phyloP scores from a whole-genome alignment of 2,113 vertebrate species.

The Sula dactylatra region DNA sequence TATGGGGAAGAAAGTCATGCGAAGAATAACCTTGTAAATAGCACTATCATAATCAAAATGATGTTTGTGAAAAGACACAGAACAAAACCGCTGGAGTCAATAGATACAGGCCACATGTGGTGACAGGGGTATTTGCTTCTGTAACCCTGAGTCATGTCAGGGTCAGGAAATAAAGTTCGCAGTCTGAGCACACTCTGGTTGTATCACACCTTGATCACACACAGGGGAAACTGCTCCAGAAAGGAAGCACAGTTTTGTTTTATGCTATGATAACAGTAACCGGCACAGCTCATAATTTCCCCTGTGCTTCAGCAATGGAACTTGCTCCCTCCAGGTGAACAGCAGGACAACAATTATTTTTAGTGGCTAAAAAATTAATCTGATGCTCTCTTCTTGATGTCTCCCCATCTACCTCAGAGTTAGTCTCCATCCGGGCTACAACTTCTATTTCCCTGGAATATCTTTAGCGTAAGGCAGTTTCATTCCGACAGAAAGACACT shows the following conservation, averaged over 20 bases:
- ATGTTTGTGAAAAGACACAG: background rate
- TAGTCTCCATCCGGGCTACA: background rate
- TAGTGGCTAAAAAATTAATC: background rate
- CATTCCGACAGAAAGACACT: constrained; percentile 21
- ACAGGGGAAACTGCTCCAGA: background rate
- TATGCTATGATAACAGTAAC: background rate
- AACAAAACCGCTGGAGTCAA: background rate
- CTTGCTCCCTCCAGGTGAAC: background rate
- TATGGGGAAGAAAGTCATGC: background rate
- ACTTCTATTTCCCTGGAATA: background rate
- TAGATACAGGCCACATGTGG: background rate
- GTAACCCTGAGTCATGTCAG: background rate
- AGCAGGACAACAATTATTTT: constrained; percentile 3
- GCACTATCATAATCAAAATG: background rate
- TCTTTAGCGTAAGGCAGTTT: background rate
- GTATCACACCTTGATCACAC: background rate
- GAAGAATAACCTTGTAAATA: constrained; percentile 6
- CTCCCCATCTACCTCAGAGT: background rate
- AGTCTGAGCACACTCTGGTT: background rate
- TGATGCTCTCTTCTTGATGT: background rate
- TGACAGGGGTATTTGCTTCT: background rate
- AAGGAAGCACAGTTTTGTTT: background rate
- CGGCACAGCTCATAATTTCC: background rate
- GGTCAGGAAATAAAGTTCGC: background rate
- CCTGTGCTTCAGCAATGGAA: background rate